Evolutionary conservation across 2,888 invertebrate genomes (phyloP), one percentile per base, ranked within the genome.

Genomic region (Nasonia oneida): DNA sequence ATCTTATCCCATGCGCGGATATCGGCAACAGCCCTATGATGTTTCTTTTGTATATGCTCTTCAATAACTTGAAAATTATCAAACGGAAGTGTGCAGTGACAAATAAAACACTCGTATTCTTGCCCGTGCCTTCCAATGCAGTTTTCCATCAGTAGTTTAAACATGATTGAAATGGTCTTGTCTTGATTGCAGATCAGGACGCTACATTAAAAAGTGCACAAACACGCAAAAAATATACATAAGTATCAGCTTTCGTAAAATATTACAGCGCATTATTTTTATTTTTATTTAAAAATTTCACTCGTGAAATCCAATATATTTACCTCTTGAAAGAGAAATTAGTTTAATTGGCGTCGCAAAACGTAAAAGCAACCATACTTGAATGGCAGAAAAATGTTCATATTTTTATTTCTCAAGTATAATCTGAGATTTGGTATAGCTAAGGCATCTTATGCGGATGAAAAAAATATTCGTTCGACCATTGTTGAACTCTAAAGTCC

Each of bases 141-240:
- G n/a, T 71, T 71, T 42, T 71, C 71, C 18, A 71, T 2, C 39
- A 71, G n/a, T 71, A 37, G 33, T 42, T 71, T 71, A 18, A 39
- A 71, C 71, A 71, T 71, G 14, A 33, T 70, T 33, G 2, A 15
- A 37, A 37, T 39, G 42, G 10, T n/a, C 12, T 39, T 71, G 10
- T n/a, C 12, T 39, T 42, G 39, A 18, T 18, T n/a, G 39, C 39
- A 53, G 14, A 53, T 53, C 3, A 18, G 15, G 18, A 53, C 23
- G 2, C 10, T 61, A 23, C 10, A 61, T 10, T 23, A 61, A n/a
- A 2, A n/a, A 61, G 23, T 23, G 6, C 8, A 23, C 29, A 29
- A 1, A 29, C 29, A 29, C 29, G 29, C 29, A 29, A 29, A 6
- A 23, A 23, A 18, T 37, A 37, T 37, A n/a, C 47, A 47, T 2